Percentiles rank a stretch among this genome's conserved stretches.
Conservation (phyloP, 2,888 invertebrate genomes). For the Chironomus riparius region DNA sequence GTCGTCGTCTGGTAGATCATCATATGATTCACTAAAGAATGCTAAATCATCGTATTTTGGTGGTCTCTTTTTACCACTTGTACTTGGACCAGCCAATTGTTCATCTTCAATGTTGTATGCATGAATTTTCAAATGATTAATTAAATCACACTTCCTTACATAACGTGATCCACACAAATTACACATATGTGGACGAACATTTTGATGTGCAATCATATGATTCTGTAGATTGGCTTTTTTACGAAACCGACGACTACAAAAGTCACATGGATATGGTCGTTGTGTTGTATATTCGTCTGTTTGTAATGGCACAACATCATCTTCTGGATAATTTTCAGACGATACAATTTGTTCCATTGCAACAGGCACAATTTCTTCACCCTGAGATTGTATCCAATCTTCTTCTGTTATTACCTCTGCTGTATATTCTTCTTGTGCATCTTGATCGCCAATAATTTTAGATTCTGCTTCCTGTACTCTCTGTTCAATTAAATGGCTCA, state of each 20-base stretch:
- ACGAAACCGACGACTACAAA: conserved; percentile 72
- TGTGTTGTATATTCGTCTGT: conserved; percentile 59
- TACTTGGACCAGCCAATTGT: conserved; percentile 39
- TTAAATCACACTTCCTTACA: conserved; percentile 67
- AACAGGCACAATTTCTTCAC: conserved; percentile 47
- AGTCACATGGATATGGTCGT: conserved; percentile 77
- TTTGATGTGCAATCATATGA: conserved; percentile 81
- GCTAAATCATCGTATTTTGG: conserved; percentile 6
- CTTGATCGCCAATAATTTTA: conserved; percentile 30
- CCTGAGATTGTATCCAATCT: conserved; percentile 66
- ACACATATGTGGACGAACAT: conserved; percentile 71
- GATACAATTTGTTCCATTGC: conserved; percentile 23
- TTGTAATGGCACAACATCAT: conserved; percentile 66
- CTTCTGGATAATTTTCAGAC: conserved; percentile 45
- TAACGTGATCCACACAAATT: conserved; percentile 75
- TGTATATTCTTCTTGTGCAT: conserved; percentile 44
- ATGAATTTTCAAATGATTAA: conserved; percentile 74
- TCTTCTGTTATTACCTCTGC: conserved; percentile 76
- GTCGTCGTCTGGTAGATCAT: not conserved
- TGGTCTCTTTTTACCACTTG: conserved; percentile 32
- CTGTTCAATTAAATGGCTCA: conserved; percentile 36
- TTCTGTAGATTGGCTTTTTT: conserved; percentile 77
- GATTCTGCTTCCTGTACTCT: conserved; percentile 32
- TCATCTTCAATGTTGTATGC: conserved; percentile 64
- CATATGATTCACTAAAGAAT: not conserved